Percentiles rank a stretch among this genome's conserved stretches.
These are phyloP conservation scores for Fragum fragum DNA, from an alignment of 2,888 invertebrate genomes.

Conservation along the genomic window DNA sequence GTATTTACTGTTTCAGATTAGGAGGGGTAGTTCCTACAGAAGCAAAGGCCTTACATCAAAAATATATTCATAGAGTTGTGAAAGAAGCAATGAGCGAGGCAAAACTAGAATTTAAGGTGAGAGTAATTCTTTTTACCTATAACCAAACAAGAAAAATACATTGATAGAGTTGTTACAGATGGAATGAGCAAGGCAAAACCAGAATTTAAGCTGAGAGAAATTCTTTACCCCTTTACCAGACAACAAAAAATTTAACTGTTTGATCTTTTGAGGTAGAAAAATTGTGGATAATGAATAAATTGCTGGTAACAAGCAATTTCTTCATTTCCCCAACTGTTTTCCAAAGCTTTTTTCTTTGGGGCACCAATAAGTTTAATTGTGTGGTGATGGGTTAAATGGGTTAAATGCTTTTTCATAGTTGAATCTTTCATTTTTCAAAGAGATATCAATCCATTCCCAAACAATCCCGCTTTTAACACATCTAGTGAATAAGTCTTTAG, in stretches of 20 bases:
- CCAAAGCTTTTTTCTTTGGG: neutral
- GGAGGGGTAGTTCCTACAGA: conserved; percentile 97
- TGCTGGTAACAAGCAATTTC: too few relatives aligned
- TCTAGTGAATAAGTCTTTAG: too few relatives aligned
- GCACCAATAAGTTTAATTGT: neutral
- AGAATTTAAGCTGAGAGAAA: neutral
- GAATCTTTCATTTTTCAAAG: neutral
- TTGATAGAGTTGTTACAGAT: conserved; percentile 90
- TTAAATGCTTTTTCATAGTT: neutral
- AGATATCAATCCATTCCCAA: too few relatives aligned
- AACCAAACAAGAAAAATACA: conserved; percentile 93
- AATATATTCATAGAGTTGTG: conserved; percentile 92
- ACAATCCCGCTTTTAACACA: too few relatives aligned
- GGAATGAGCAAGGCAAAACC: conserved; percentile 74
- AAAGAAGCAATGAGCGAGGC: conserved; percentile 74
- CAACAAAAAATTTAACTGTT: too few relatives aligned
- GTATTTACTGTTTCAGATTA: conserved; percentile 89
- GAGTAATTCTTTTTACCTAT: too few relatives aligned
- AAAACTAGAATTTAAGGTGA: neutral
- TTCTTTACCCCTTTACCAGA: too few relatives aligned
- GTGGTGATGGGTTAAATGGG: too few relatives aligned
- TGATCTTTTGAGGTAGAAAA: too few relatives aligned
- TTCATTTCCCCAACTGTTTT: neutral
- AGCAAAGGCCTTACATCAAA: conserved; percentile 93
- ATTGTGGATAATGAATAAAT: too few relatives aligned